Base-by-base conservation (phyloP, 2,888 invertebrate species). In the Euzetes globulus region DNA sequence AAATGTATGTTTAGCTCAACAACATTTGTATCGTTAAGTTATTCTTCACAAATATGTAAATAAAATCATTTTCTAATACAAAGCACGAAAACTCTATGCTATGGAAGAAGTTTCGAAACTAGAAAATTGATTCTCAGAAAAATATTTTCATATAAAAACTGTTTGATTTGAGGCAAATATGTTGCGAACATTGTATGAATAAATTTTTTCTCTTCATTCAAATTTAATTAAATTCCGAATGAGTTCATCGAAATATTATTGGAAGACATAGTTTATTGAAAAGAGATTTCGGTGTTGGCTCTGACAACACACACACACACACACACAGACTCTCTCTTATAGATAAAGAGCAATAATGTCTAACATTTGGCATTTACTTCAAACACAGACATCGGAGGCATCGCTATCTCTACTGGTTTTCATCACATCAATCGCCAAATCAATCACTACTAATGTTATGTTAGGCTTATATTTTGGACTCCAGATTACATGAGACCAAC, bases 51-150 rank as follows among this genome's bases (percentile, higher is more conserved):
- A 68, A 68, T 68, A 68, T 68, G 37, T 68, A 68, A 68, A 68
- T 68, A 68, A 68, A 68, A 68, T 68, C 45, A 68, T 68, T 68
- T 68, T 68, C 68, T 68, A 68, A 68, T 68, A 45, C 45, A 68
- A 68, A 68, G 68, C 68, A 68, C 45, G 41, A 68, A 68, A 68
- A 22, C 22, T 37, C 9, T 9, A 15, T 13, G 15, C 19, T 25
- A 11, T 29, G 11, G 37, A 5, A 55, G 55, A 55, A n/a, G 13
- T 68, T 29, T 58, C 33, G n/a, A 4, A n/a, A n/a, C 1, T 29
- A 1, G 22, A 45, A 45, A 68, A 68, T 68, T 68, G 68, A 68
- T 68, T 68, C 33, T 15, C 58, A 58, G 58, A 45, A 37, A 68
- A 11, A 68, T 22, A 68, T 33, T 25, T 63, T 22, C 17, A 55